phyloP scores from a whole-genome alignment of 2,888 invertebrate genomes.

The Calliphora vomitoria region DNA sequence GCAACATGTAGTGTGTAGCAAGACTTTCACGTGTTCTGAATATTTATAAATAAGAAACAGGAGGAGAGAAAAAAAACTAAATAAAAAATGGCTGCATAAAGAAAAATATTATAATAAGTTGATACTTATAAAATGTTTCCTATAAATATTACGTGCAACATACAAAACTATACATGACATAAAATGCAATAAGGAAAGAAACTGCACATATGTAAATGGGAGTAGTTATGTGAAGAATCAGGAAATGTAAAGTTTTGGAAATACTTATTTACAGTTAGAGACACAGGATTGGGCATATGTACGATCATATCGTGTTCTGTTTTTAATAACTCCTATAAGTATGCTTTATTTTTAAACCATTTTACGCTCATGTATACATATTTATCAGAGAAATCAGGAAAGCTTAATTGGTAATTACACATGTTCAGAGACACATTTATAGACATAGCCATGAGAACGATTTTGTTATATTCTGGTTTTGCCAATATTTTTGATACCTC shows the following conservation, averaged over 20 bases:
- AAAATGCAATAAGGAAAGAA: slow-evolving; percentile 5
- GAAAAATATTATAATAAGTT: slow-evolving; percentile 40
- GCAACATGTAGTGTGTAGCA: slow-evolving; percentile 36
- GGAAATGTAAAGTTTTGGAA: neutral
- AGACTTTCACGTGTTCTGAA: slow-evolving; percentile 70
- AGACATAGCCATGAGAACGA: no score
- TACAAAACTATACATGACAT: slow-evolving; percentile 21
- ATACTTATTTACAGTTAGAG: no score
- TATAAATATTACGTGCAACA: slow-evolving; percentile 19
- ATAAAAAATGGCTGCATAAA: slow-evolving; percentile 41
- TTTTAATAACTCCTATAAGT: no score
- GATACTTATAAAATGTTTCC: slow-evolving; percentile 36
- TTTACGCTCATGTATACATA: no score
- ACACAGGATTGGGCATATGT: no score
- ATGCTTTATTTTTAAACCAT: no score
- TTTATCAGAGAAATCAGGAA: no score
- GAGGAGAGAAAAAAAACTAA: neutral
- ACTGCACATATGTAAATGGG: neutral
- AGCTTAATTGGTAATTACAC: no score
- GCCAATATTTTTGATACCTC: neutral
- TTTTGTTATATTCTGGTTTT: neutral
- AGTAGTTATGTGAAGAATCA: neutral
- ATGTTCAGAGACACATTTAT: no score
- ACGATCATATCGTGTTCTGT: no score
- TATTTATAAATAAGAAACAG: slow-evolving; percentile 56